These are phyloP conservation scores for Anoura caudifer DNA, from an alignment of 2,113 vertebrate species.

Conservation along the genomic window DNA sequence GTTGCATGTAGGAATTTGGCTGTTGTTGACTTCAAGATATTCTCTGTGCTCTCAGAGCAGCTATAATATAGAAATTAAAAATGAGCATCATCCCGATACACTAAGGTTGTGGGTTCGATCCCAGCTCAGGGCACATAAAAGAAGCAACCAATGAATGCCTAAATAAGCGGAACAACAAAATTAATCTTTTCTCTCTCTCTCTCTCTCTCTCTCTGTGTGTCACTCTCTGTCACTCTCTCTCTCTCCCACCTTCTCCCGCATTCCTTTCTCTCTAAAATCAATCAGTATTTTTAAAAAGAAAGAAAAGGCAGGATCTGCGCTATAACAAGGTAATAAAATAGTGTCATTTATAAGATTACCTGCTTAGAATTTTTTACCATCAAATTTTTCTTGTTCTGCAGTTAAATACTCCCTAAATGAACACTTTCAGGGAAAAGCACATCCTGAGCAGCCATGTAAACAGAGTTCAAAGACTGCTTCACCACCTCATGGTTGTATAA, in stretches of 20 bases:
- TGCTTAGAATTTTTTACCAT: neutral
- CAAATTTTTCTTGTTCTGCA: neutral
- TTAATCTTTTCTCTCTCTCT: too few species aligned
- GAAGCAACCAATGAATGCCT: too few species aligned
- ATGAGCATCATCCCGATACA: too few species aligned
- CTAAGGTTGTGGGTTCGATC: too few species aligned
- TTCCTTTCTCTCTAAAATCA: too few species aligned
- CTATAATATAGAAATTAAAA: neutral
- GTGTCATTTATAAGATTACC: neutral
- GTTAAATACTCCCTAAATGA: conserved; percentile 3
- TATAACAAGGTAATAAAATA: neutral
- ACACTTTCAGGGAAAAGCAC: neutral
- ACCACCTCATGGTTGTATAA: neutral
- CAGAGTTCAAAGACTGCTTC: neutral
- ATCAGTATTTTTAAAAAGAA: too few species aligned
- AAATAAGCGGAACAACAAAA: too few species aligned
- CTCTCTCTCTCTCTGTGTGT: too few species aligned
- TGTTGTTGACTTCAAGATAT: neutral
- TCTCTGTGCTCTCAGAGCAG: neutral
- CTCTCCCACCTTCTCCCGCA: too few species aligned
- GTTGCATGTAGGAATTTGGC: neutral
- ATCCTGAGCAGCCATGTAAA: neutral
- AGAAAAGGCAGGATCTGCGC: neutral
- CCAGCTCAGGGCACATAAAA: too few species aligned
- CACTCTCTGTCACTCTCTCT: too few species aligned